phyloP scores from a whole-genome alignment of 2,888 invertebrate genomes.

The Apamea monoglypha region DNA sequence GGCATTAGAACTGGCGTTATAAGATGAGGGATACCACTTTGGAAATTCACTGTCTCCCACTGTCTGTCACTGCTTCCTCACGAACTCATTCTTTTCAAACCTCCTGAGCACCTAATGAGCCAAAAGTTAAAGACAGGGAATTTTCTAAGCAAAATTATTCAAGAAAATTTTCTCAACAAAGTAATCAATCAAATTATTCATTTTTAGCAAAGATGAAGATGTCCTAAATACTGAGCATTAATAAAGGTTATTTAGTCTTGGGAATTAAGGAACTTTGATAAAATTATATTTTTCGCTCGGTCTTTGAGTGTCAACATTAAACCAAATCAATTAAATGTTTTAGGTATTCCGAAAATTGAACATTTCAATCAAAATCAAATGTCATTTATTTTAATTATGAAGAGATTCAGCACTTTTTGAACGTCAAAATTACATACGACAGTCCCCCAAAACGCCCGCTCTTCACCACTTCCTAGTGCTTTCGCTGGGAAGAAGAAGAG shows the following conservation, averaged over 20 bases:
- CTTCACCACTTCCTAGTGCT: background rate
- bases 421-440: background rate
- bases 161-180: background rate
- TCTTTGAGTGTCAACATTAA: background rate
- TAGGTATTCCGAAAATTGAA: background rate
- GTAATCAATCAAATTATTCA: background rate
- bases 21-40: background rate
- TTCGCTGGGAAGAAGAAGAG: background rate
- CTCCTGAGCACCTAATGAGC: background rate
- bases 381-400: no score
- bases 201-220: conserved; percentile 22
- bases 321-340: conserved; percentile 13
- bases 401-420: background rate
- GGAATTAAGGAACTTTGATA: conserved; percentile 13
- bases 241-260: background rate
- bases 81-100: background rate
- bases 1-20: background rate
- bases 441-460: background rate
- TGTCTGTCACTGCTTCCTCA: no score
- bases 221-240: conserved; percentile 8
- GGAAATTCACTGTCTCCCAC: background rate
- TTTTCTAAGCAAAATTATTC: background rate
- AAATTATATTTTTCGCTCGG: conserved; percentile 10
- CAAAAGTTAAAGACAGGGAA: background rate
- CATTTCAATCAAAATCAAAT: background rate